Evolutionary conservation across 2,113 vertebrate genomes (phyloP).

Genomic region (Pseudolaguvia tuberculata): DNA sequence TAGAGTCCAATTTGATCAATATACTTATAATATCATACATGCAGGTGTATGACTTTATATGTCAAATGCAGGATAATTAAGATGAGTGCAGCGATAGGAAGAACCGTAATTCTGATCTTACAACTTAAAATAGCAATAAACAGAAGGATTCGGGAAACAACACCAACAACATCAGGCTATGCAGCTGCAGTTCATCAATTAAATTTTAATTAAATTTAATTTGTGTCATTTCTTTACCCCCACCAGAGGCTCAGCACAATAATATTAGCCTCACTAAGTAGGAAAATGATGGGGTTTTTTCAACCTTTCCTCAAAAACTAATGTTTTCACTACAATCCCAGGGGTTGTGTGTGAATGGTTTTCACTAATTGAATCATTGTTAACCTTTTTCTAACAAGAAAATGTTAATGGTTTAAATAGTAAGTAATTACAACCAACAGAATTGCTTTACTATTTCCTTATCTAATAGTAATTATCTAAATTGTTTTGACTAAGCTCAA

Average conservation of each 20-base stretch:
- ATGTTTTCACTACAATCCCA: slow-evolving; percentile 8
- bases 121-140: background rate
- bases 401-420: background rate
- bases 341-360: slow-evolving; percentile 2
- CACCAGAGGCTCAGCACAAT: slow-evolving; percentile 6
- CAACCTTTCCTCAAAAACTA: background rate
- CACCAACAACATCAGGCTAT: background rate
- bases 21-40: slow-evolving; percentile 8
- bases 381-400: background rate
- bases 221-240: slow-evolving; percentile 9
- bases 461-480: background rate
- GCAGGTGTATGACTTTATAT: background rate
- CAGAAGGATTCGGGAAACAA: background rate
- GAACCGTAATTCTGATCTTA: background rate
- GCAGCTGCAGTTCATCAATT: slow-evolving; percentile 29
- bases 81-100: slow-evolving; percentile 6
- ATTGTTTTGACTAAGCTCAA: background rate
- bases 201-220: slow-evolving; percentile 33
- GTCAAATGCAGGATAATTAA: slow-evolving; percentile 12
- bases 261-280: slow-evolving; percentile 28
- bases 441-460: background rate
- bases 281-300: slow-evolving; percentile 20
- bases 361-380: background rate
- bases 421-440: background rate
- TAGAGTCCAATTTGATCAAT: background rate